Base-by-base conservation (phyloP, 2,113 vertebrate species). In the Cyanoderma ruficeps region DNA sequence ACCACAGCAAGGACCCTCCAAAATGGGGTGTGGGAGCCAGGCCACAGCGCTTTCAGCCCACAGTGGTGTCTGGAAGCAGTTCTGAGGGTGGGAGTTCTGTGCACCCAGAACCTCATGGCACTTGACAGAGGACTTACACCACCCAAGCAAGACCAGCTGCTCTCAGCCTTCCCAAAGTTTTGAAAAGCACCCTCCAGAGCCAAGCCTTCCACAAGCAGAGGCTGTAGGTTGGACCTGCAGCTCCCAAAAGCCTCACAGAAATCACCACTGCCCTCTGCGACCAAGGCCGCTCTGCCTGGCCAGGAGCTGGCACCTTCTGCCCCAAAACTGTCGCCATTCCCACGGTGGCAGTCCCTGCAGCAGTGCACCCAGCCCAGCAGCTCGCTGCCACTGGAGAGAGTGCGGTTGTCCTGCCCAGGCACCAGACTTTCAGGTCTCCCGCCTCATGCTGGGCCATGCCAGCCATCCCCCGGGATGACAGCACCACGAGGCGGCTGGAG, bases 391-490 rank as follows among this genome's bases (percentile, higher is more conserved):
- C 55, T 35, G 4, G 0, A 37, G 23, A 42, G 11, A 28, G 10
- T 1, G 4, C 3, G 30, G 14, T 0, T 21, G 2, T 57, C 68
- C 59, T 44, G 67, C 67, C 57, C 3, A 2, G 59, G 61, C 44
- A 56, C 44, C 55, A 28, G 11, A 16, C 13, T 68, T 57, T 31
- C 0, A 3, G 47, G 39, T 77, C 42, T 80, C 47, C 55, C 42
- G 52, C 61, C 61, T 71, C 74, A 35, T 4, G 57, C 41, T 1
- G 1, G n/a, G 55, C 41, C 33, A 4, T 0, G 2, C 4, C 17
- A 9, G 63, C 3, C 4, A 0, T 23, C 2, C 10, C 42, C 28
- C 0, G 1, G 78, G 67, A 60, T 10, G 42, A 53, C 2, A 5
- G 50, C 55, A 53, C 70, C 5, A 0, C 0, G 0, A 41, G 78